Evolutionary conservation across 2,113 vertebrate species (phyloP).

Genomic region (Nerophis lumbriciformis): DNA sequence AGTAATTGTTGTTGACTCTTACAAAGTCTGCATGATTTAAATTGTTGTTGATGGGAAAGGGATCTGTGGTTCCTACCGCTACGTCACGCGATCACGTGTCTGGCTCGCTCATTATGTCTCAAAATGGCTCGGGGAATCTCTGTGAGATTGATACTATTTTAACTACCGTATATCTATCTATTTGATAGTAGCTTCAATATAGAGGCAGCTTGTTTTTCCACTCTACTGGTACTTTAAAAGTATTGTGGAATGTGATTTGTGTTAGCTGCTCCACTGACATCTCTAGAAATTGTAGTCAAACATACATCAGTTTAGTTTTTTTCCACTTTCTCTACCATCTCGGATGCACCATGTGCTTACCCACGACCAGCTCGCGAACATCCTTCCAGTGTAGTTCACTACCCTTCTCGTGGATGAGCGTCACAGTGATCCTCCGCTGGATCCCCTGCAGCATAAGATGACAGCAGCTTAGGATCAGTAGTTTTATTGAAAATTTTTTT

Average conservation of each 20-base stretch:
- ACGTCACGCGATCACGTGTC: too few relatives aligned
- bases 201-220: too few relatives aligned
- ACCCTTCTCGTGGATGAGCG: conserved; percentile 95
- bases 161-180: too few relatives aligned
- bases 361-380: conserved; percentile 92
- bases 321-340: neutral
- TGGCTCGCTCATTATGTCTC: too few relatives aligned
- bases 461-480: conserved; percentile 22
- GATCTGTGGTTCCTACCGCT: too few relatives aligned
- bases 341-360: conserved; percentile 69
- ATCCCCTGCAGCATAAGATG: conserved; percentile 79
- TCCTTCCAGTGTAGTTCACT: conserved; percentile 98
- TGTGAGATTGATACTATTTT: too few relatives aligned
- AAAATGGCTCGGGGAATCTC: too few relatives aligned
- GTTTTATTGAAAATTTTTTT: neutral
- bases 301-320: neutral
- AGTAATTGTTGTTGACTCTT: too few relatives aligned
- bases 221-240: neutral
- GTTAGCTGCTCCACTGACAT: neutral
- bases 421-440: conserved; percentile 92
- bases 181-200: too few relatives aligned
- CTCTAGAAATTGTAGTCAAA: neutral
- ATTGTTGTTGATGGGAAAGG: too few relatives aligned
- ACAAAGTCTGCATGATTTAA: too few relatives aligned
- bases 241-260: neutral